Base-by-base conservation (phyloP, 2,113 vertebrate species). In the Cygnus atratus region DNA sequence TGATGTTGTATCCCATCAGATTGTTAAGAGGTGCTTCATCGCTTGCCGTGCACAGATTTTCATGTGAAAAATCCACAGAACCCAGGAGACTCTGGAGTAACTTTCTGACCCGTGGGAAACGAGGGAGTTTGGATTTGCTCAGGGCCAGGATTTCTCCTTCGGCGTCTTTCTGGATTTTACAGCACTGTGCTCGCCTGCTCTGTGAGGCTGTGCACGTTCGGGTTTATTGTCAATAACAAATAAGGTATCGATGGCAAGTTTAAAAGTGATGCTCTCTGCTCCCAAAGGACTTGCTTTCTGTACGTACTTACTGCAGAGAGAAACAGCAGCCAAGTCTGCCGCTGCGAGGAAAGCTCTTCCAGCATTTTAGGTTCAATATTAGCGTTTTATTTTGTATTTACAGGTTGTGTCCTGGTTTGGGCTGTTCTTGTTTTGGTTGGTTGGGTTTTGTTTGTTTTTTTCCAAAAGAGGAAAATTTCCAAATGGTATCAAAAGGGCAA, bases 171-270 rank as follows among this genome's bases (percentile, higher is more conserved):
- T 3, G 4, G 21, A 10, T 22, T 72, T 59, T 33, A 29, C 58
- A 46, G 58, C n/a, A 5, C 29, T 22, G 2, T 3, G 10, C 35
- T 58, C 8, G 5, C 24, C 52, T 0, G 4, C 37, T 71, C 33
- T n/a, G 0, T 6, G 43, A n/a, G 15, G 29, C 19, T 10, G 3
- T 58, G 4, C 0, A 5, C 12, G 2, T 67, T 77, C 18, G 6
- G n/a, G 54, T 4, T 26, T 31, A 11, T 15, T n/a, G 10, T 18
- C 37, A 8, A 10, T 24, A 31, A 35, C 31, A 26, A 39, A 31
- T 5, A 21, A 24, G 33, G 41, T 41, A 24, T 5, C 8, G 50
- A 39, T 37, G 55, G 37, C n/a, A 65, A 4, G 10, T 54, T 74
- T 17, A 43, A 4, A 24, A 57, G 54, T 4, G 26, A 6, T 4